phyloP scores from a whole-genome alignment of 2,113 vertebrate species.

The Tautogolabrus adspersus region DNA sequence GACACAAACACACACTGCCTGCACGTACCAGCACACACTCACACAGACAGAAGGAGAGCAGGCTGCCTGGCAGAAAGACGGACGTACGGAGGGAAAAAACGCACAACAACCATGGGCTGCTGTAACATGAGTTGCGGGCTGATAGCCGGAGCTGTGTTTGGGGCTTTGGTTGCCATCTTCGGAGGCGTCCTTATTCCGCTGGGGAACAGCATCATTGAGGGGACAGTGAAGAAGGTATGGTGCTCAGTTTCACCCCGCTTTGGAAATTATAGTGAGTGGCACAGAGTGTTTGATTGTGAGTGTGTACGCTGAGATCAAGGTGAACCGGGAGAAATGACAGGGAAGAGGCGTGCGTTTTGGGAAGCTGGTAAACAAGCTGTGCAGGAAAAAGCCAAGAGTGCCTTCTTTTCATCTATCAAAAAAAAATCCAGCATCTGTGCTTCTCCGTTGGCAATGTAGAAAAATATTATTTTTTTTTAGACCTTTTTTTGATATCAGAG shows the following conservation, averaged over 20 bases:
- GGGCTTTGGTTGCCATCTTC: constrained; percentile 85
- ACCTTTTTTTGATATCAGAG: constrained; percentile 11
- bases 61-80: constrained; percentile 38
- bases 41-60: constrained; percentile 3
- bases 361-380: constrained; percentile 39
- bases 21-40: constrained; percentile 49
- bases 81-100: constrained; percentile 43
- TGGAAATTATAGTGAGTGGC: constrained; percentile 23
- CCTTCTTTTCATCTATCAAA: constrained; percentile 24
- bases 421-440: constrained; percentile 29
- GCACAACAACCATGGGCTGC: constrained; percentile 73
- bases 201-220: constrained; percentile 85
- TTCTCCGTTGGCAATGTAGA: neutral
- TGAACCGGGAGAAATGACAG: constrained; percentile 62
- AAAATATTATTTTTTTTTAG: neutral
- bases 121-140: constrained; percentile 83
- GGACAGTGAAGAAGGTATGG: constrained; percentile 89
- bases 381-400: constrained; percentile 25
- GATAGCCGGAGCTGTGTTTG: constrained; percentile 83
- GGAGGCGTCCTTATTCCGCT: constrained; percentile 91
- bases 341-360: constrained; percentile 18
- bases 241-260: constrained; percentile 41
- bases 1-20: constrained; percentile 41
- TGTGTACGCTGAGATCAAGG: constrained; percentile 64
- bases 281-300: constrained; percentile 3